These are phyloP conservation scores for Xenopus borealis DNA, from an alignment of 2,113 vertebrate species.

Conservation along the genomic window DNA sequence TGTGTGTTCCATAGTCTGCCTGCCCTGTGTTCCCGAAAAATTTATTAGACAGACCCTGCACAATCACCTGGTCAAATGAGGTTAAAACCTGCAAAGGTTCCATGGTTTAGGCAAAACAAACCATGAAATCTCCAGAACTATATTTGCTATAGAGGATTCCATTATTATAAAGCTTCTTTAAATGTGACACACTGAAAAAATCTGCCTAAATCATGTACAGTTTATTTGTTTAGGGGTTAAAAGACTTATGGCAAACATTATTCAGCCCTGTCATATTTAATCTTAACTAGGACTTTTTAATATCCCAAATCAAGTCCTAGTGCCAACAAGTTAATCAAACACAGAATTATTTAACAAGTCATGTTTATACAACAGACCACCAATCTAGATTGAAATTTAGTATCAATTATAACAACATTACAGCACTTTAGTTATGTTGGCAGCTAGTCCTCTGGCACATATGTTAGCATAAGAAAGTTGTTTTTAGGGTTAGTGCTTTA, in stretches of 20 bases:
- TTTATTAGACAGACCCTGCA: too few relatives aligned
- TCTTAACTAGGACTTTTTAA: conserved; percentile 51
- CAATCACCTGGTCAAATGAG: too few relatives aligned
- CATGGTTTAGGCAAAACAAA: neutral
- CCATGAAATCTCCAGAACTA: neutral
- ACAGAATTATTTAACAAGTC: conserved; percentile 52
- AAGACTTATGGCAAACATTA: conserved; percentile 29
- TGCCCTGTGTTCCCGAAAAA: too few relatives aligned
- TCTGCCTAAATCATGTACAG: neutral
- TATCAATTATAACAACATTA: conserved; percentile 50
- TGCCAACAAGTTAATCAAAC: conserved; percentile 53
- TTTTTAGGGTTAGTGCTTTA: conserved; percentile 32
- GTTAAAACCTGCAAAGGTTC: too few relatives aligned
- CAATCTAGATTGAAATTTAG: conserved; percentile 55
- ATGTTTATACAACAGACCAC: conserved; percentile 54
- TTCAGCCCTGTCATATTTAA: conserved; percentile 4
- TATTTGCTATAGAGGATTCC: neutral
- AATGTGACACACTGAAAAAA: too few relatives aligned
- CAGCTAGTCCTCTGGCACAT: conserved; percentile 44
- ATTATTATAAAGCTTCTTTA: neutral
- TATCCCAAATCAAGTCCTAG: conserved; percentile 50
- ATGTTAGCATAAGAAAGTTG: conserved; percentile 30
- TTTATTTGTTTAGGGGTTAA: conserved; percentile 34
- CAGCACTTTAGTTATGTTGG: conserved; percentile 40
- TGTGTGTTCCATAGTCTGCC: too few relatives aligned